Base-by-base conservation (phyloP, 2,113 vertebrate genomes). In the Acinonyx jubatus region DNA sequence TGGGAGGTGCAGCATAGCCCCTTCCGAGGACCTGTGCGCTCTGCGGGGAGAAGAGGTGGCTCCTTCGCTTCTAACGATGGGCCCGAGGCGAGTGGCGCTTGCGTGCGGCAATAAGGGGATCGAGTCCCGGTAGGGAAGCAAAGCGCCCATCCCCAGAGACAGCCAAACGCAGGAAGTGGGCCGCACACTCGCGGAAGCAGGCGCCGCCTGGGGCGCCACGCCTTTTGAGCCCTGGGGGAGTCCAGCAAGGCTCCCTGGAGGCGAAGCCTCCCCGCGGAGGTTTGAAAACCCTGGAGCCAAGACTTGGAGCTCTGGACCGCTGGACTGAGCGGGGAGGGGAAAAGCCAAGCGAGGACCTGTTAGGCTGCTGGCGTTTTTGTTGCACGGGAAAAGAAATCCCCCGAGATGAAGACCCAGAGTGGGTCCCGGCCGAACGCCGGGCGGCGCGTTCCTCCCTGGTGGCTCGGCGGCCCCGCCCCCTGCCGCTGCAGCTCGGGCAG, bases 401-500 rank as follows among this genome's bases (percentile, higher is more conserved):
- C 7, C 2, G 1, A 19, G 33, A 33, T 12, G 5, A 55, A 16
- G 12, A 9, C 48, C 50, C 1, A 3, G 15, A 31, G 18, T 41
- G 1, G 5, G 65, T 38, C 45, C 33, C 0, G 21, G 10, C 45
- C 36, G 0, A 25, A 55, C 18, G 27, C 0, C 0, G 3, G 48
- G 29, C 50, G 0, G 38, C 14, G 50, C 2, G 23, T 21, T 14
- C 4, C 19, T 6, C 4, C 6, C 11, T 0, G 19, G 19, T 23
- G 2, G 38, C 4, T 31, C 41, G 1, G 1, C 4, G 0, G 13
- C 29, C 61, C 57, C 8, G 8, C 65, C 61, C 10, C 2, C 33
- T 11, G 12, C 52, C 12, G 25, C 21, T 0, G 11, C 4, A 0
- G 55, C 16, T 13, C 63, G 1, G 14, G 31, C n/a, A 0, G 63